Conservation (phyloP, 2,797 vertebrate species). For the Buceros bicornis region DNA sequence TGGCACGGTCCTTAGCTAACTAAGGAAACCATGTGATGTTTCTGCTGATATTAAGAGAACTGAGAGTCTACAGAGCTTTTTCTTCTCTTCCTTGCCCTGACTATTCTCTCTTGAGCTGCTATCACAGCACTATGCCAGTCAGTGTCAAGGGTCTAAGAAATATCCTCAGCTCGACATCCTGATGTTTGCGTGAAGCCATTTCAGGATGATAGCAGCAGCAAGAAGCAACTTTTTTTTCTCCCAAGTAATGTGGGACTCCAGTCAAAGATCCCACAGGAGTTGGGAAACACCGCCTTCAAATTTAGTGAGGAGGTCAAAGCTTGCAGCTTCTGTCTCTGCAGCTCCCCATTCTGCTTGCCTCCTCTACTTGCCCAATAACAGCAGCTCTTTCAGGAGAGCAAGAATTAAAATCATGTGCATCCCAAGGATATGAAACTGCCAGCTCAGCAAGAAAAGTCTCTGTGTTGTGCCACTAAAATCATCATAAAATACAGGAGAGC, state of each 20-base stretch:
- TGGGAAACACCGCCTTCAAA: not conserved
- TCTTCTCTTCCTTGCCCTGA: not conserved
- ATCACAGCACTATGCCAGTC: not conserved
- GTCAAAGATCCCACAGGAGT: not conserved
- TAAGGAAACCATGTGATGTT: not conserved
- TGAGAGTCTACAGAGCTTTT: not conserved
- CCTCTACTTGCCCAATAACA: not conserved
- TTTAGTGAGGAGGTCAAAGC: not conserved
- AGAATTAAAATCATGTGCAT: not conserved
- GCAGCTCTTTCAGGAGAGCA: not conserved
- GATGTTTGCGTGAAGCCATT: not conserved
- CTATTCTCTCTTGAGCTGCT: not conserved
- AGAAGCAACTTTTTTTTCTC: not conserved
- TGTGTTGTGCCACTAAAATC: not conserved
- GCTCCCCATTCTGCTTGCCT: not conserved
- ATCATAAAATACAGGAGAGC: not conserved
- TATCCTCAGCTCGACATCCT: not conserved
- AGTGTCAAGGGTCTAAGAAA: not conserved
- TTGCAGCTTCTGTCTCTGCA: not conserved
- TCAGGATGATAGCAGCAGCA: not conserved
- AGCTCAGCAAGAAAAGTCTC: not conserved
- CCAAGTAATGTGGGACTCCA: not conserved
- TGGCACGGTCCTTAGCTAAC: not conserved
- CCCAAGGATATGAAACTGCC: not conserved
- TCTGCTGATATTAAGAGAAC: not conserved